Evolutionary conservation across 2,113 vertebrate species (phyloP).

Genomic region (Passer domesticus): DNA sequence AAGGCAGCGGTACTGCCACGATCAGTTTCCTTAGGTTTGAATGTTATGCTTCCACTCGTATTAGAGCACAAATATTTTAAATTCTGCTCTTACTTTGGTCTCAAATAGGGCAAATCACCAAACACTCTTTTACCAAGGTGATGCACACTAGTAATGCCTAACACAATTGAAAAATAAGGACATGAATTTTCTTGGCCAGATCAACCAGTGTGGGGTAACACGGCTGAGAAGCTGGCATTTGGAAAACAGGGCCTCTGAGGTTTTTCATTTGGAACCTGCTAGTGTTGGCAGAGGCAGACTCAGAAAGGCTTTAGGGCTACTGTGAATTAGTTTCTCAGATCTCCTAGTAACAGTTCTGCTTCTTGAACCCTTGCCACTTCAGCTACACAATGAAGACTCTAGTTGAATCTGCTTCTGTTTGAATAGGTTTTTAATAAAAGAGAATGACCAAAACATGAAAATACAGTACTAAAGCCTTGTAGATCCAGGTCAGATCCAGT

Average conservation of each 20-base stretch:
- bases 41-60: background rate
- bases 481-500: background rate
- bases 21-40: background rate
- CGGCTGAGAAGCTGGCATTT: background rate
- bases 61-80: background rate
- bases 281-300: background rate
- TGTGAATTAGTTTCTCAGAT: background rate
- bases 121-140: background rate
- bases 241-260: background rate
- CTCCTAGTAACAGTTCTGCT: background rate
- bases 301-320: background rate
- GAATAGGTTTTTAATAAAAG: background rate
- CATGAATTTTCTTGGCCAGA: background rate
- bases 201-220: background rate
- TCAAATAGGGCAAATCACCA: background rate
- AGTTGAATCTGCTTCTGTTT: background rate
- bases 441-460: background rate
- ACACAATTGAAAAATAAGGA: background rate
- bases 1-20: background rate
- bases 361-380: background rate
- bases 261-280: background rate
- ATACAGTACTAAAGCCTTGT: background rate
- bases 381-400: background rate
- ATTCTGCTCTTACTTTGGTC: background rate
- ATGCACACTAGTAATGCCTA: background rate